Conservation (phyloP, 2,888 invertebrate species). For the Leptopilina drosophilae region DNA sequence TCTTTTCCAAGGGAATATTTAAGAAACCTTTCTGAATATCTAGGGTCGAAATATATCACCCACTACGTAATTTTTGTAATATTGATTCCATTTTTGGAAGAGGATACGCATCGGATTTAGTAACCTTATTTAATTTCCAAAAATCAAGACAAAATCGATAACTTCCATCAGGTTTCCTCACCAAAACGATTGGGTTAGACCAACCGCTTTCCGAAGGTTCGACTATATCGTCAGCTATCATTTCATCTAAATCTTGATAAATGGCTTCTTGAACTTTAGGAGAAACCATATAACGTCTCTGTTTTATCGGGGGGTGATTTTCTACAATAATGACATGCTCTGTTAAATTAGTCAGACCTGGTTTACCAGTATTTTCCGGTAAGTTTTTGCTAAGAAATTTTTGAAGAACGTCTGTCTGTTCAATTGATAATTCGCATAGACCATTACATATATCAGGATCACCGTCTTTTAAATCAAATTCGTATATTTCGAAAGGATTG, state of each 20-base stretch:
- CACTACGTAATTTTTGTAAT: conserved; percentile 63
- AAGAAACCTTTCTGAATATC: conserved; percentile 64
- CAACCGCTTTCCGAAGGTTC: conserved; percentile 63
- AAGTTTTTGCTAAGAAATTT: background rate
- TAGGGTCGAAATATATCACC: conserved; percentile 64
- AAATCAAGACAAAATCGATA: background rate
- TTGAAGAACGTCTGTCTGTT: background rate
- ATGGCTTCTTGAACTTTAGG: conserved; percentile 44
- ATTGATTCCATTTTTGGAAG: conserved; percentile 56
- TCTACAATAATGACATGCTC: conserved; percentile 8
- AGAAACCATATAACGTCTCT: conserved; percentile 47
- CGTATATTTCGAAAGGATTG: no score
- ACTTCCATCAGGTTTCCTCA: conserved; percentile 58
- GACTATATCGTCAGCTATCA: conserved; percentile 64
- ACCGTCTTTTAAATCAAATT: no score
- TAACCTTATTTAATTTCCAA: background rate
- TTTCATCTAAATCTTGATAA: conserved; percentile 62
- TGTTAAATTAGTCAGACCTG: background rate
- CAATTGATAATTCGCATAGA: background rate
- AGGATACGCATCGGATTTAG: background rate
- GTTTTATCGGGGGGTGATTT: conserved; percentile 48
- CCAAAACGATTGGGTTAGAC: conserved; percentile 63
- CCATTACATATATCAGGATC: background rate
- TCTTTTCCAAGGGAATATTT: conserved; percentile 59
- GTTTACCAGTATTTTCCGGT: background rate